A percentile compares a stretch with the other conserved stretches of the same genome.
Conservation (phyloP, 2,113 vertebrate species). For the Perca fluviatilis region DNA sequence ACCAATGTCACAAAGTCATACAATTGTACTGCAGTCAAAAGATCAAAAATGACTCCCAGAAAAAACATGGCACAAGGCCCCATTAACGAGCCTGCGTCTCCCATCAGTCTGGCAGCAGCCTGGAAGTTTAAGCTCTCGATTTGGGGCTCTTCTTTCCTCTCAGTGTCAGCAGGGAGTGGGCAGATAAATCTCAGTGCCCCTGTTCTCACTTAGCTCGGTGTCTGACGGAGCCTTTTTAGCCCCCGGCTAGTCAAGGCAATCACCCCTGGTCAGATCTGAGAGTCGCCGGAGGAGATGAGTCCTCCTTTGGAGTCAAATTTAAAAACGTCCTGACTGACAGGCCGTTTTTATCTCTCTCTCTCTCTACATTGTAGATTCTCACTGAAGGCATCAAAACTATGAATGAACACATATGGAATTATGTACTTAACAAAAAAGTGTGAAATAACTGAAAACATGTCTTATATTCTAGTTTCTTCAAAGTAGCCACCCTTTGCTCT, state of each 20-base stretch:
- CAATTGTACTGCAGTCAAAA: not conserved
- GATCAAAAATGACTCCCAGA: not conserved
- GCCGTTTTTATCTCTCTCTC: too few species aligned
- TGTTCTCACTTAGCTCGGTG: conserved; percentile 25
- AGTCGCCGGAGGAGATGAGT: conserved; percentile 33
- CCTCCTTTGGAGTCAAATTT: conserved; percentile 45
- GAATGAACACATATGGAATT: too few species aligned
- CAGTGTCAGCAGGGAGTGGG: conserved; percentile 29
- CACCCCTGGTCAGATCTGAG: conserved; percentile 16
- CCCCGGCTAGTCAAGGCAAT: conserved; percentile 19
- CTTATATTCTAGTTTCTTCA: too few species aligned
- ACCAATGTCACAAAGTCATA: not conserved
- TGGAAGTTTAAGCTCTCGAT: conserved; percentile 33
- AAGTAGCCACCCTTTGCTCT: too few species aligned
- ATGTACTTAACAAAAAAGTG: too few species aligned
- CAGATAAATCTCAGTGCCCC: conserved; percentile 2
- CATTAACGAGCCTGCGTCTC: not conserved
- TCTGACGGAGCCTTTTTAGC: conserved; percentile 35
- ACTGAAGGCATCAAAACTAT: too few species aligned
- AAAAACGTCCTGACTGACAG: conserved; percentile 53
- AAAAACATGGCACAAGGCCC: not conserved
- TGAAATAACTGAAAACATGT: too few species aligned
- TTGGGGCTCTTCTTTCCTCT: conserved; percentile 13
- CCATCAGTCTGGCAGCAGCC: conserved; percentile 22
- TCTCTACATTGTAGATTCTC: too few species aligned